These are phyloP conservation scores for Antedon mediterranea DNA, from an alignment of 53 echinoderm and acorn worm genomes.

Conservation along the genomic window DNA sequence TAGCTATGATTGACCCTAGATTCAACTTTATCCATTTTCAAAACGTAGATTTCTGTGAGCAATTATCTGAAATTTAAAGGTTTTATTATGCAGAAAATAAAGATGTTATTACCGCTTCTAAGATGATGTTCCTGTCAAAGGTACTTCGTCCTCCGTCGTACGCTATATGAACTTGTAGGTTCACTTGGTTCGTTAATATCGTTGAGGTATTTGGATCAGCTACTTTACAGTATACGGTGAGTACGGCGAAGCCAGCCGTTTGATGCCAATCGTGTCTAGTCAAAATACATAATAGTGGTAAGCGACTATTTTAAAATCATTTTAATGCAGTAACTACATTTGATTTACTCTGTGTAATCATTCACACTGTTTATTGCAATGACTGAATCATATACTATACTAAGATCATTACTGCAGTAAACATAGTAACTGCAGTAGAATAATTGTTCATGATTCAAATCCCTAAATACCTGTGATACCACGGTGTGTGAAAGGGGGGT, in stretches of 20 bases:
- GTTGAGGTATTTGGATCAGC: conserved; percentile 41
- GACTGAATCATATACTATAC: too few relatives aligned
- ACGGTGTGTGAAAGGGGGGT: too few relatives aligned
- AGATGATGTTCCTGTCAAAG: conserved; percentile 42
- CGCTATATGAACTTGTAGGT: conserved; percentile 35
- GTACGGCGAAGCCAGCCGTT: conserved; percentile 40
- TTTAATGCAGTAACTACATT: neutral
- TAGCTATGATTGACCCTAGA: neutral
- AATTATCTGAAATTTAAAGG: too few relatives aligned
- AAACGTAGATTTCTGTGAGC: too few relatives aligned
- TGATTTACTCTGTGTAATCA: too few relatives aligned
- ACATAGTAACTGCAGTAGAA: too few relatives aligned
- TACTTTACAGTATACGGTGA: conserved; percentile 83
- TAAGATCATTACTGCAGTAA: too few relatives aligned
- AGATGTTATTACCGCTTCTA: conserved; percentile 60
- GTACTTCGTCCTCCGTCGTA: conserved; percentile 51
- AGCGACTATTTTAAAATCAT: neutral
- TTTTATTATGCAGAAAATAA: too few relatives aligned
- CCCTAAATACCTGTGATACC: neutral
- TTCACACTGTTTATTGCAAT: too few relatives aligned
- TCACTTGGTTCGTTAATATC: conserved; percentile 49
- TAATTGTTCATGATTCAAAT: too few relatives aligned
- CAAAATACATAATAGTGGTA: neutral
- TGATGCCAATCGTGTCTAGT: conserved; percentile 96
- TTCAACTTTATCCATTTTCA: too few relatives aligned